phyloP scores from a whole-genome alignment of 2,888 invertebrate genomes.

The Amphipoea lucens region DNA sequence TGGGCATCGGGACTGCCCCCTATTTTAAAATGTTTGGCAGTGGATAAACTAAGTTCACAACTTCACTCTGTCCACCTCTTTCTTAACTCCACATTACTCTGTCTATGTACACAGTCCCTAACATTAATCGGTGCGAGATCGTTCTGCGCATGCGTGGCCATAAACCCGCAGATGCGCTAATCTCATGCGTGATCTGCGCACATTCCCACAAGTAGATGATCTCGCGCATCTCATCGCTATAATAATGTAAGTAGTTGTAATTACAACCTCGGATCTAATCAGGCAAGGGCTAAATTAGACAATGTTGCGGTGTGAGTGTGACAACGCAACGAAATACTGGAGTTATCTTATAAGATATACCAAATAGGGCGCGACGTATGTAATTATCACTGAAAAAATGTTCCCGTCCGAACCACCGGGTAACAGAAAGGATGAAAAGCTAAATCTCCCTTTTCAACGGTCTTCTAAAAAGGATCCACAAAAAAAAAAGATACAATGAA shows the following conservation, averaged over 20 bases:
- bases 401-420: too few relatives aligned
- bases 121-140: constrained; percentile 36
- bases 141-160: constrained; percentile 21
- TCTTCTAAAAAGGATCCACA: too few relatives aligned
- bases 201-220: constrained; percentile 49
- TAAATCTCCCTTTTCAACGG: not conserved
- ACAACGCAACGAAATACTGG: not conserved
- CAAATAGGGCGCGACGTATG: not conserved
- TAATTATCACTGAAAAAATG: not conserved
- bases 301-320: not conserved
- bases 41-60: not conserved
- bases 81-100: not conserved
- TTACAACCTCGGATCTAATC: constrained; percentile 2
- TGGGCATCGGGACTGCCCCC: not conserved
- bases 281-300: not conserved
- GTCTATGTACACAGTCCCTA: not conserved
- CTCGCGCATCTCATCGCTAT: constrained; percentile 20
- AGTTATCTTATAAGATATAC: not conserved
- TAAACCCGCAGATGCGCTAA: constrained; percentile 34
- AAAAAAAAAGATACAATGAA: too few relatives aligned
- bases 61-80: not conserved
- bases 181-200: constrained; percentile 53
- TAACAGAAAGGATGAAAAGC: not conserved
- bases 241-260: constrained; percentile 30
- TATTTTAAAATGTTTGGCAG: not conserved